Conservation (phyloP, 1,140 invertebrate species). For the Leptinotarsa undecemlineata region DNA sequence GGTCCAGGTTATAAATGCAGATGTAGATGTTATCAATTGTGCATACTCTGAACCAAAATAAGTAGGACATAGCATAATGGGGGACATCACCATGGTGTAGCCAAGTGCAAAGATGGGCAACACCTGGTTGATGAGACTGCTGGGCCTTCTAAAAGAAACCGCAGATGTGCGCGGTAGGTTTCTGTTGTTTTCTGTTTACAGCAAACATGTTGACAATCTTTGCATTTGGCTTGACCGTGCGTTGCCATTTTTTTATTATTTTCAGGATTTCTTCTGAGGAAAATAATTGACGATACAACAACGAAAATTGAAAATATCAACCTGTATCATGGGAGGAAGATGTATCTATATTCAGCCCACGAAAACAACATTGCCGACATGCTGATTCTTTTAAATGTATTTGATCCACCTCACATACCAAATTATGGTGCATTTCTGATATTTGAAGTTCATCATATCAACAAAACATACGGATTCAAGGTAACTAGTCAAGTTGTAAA, state of each 20-base stretch:
- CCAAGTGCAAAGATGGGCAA: too few species aligned
- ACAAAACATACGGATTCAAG: slow-evolving; percentile 31
- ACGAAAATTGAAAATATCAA: slow-evolving; percentile 50
- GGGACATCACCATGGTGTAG: too few species aligned
- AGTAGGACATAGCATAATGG: too few species aligned
- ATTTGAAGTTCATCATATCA: slow-evolving; percentile 39
- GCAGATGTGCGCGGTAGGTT: too few species aligned
- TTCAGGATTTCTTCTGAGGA: slow-evolving; percentile 9
- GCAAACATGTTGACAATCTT: too few species aligned
- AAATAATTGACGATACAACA: slow-evolving; percentile 21
- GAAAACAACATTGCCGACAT: slow-evolving; percentile 73
- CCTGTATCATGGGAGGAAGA: slow-evolving; percentile 60
- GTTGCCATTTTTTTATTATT: neutral
- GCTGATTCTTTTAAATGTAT: slow-evolving; percentile 67
- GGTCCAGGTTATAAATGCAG: too few species aligned
- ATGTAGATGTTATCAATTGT: too few species aligned
- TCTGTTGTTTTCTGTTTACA: too few species aligned
- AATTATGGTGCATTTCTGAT: slow-evolving; percentile 57
- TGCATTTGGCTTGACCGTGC: too few species aligned
- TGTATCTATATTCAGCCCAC: slow-evolving; percentile 71
- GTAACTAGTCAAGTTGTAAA: slow-evolving; percentile 13
- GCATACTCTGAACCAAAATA: too few species aligned
- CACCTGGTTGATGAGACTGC: too few species aligned
- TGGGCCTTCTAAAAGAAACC: too few species aligned
- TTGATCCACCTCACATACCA: slow-evolving; percentile 65